phyloP scores from a whole-genome alignment of 1,140 invertebrate genomes.

The Schlechtendalia chinensis region DNA sequence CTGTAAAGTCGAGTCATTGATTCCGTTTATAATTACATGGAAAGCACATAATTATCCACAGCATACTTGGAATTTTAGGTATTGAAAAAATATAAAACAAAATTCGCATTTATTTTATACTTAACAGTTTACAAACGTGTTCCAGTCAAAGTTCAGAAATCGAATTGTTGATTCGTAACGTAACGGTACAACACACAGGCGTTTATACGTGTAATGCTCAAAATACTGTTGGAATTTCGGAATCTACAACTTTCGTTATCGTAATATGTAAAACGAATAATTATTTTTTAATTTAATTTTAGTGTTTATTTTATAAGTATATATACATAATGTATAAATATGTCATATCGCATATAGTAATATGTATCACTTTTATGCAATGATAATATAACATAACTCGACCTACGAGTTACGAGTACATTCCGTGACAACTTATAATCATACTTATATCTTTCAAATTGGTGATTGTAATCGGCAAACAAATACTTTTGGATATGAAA shows the following conservation, averaged over 20 bases:
- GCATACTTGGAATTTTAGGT: conserved; percentile 29
- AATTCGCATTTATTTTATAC: no score
- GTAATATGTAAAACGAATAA: conserved; percentile 6
- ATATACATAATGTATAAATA: no score
- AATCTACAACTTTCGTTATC: conserved; percentile 2
- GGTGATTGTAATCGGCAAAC: no score
- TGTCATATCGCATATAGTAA: no score
- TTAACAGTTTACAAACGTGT: background rate
- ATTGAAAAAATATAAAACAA: background rate
- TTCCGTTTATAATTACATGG: conserved; percentile 14
- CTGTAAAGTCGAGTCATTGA: conserved; percentile 14
- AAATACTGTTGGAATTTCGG: conserved; percentile 11
- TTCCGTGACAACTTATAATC: no score
- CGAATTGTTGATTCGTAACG: background rate
- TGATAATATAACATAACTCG: no score
- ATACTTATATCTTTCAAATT: no score
- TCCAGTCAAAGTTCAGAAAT: conserved; percentile 37
- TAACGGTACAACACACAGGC: background rate
- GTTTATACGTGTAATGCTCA: background rate
- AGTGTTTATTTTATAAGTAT: no score
- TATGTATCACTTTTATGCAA: no score
- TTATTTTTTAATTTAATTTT: background rate
- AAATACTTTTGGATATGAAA: no score
- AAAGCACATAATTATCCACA: background rate
- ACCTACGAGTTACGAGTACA: no score